Evolutionary conservation across 2,797 vertebrate genomes (phyloP), one percentile per base, ranked within the genome.

Genomic region (Columba guinea): DNA sequence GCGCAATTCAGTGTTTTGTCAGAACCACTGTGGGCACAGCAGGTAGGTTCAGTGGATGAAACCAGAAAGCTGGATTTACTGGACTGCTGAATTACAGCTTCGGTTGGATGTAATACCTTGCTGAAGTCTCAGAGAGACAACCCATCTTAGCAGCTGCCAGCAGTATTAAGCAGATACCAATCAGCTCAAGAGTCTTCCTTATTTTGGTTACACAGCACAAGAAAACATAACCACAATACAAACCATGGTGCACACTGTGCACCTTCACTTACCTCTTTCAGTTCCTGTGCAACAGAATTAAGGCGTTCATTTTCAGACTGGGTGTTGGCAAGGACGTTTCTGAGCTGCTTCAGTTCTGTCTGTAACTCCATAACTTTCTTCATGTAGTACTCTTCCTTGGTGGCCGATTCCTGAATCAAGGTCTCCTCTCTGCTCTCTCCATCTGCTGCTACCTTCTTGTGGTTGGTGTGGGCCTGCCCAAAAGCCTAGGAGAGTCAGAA

Each of bases 361-460:
- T 99, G 99, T 96, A 99, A 97, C 93, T 99, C 99, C 95, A 99
- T 98, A 89, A 99, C 99, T 95, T 98, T 99, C 96, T 98, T 98
- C 95, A 99, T 98, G 17, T 99, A 99, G 97, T 99, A 99, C 84
- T 99, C 99, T 97, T 99, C 99, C 97, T 99, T 99, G 83, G 98
- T 98, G 77, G 99, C 99, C 0, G 99, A 99, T 97, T 99, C 99
- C 97, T 99, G 99, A 97, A 99, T 99, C 60, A 99, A 98, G 79
- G 98, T 99, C 97, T 99, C 99, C 91, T 99, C 99, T 15, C 99
- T 98, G 97, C 99, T 99, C 97, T 99, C 99, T 30, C 99, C 99
- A 34, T 99, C 99, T 7, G 99, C 99, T 5, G 99, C 99, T 93
- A 99, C 99, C 95, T 99, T 99, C 97, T 99, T 99, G 96, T 99